A percentile compares a stretch with the other conserved stretches of the same genome.
Conservation (phyloP, 1,140 invertebrate genomes). For the Drosophila nikananu region DNA sequence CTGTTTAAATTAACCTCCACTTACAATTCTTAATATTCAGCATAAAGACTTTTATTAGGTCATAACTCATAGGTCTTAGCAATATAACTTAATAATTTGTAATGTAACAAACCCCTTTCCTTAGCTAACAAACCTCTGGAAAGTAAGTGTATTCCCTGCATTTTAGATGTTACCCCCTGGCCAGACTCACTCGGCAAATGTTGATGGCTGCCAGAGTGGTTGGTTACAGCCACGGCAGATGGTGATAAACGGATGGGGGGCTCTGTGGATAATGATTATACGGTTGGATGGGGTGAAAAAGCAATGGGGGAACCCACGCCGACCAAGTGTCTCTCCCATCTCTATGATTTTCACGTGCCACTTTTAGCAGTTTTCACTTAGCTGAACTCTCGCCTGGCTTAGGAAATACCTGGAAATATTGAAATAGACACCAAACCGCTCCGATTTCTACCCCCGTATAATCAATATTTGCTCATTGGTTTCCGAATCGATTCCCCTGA, state of each 20-base stretch:
- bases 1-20: background rate
- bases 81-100: background rate
- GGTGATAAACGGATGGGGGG: constrained; percentile 12
- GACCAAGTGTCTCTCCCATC: constrained; percentile 25
- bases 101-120: background rate
- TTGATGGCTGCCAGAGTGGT: constrained; percentile 35
- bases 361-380: constrained; percentile 64
- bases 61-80: too few relatives aligned
- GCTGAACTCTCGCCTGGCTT: constrained; percentile 18
- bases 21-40: background rate
- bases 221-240: constrained; percentile 11
- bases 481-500: constrained; percentile 21
- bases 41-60: background rate
- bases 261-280: constrained; percentile 58
- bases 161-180: constrained; percentile 20
- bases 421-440: constrained; percentile 24
- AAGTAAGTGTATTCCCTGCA: background rate
- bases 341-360: constrained; percentile 64
- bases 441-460: background rate
- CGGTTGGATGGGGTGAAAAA: background rate
- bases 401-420: constrained; percentile 47
- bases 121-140: background rate
- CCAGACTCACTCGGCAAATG: constrained; percentile 31
- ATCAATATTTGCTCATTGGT: constrained; percentile 50
- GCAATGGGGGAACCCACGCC: background rate